Evolutionary conservation across 2,113 vertebrate species (phyloP).

Genomic region (Psilopsiagon aymara): DNA sequence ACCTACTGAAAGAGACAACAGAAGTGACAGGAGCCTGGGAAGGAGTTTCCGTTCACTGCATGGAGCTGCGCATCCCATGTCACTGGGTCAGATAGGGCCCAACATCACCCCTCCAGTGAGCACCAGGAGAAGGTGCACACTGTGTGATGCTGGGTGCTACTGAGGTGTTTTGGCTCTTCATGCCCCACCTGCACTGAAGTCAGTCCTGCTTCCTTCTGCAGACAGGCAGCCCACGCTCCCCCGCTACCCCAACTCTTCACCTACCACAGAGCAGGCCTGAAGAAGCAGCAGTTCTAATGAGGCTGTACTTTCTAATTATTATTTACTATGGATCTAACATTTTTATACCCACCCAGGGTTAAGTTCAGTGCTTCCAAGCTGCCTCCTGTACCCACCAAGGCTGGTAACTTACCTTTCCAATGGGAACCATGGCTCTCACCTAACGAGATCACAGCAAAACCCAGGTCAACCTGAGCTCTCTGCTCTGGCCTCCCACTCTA

Average conservation of each 20-base stretch:
- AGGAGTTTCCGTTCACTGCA: not conserved
- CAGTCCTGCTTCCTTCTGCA: conserved; percentile 28
- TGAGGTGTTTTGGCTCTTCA: not conserved
- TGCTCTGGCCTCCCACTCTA: not conserved
- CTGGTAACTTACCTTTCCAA: not conserved
- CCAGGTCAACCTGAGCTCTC: not conserved
- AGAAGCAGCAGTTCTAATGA: not conserved
- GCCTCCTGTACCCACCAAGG: not conserved
- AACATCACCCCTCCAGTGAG: not conserved
- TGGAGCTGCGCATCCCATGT: not conserved
- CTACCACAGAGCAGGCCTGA: accelerated
- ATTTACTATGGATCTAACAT: not conserved
- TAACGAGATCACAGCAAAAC: not conserved
- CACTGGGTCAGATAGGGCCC: not conserved
- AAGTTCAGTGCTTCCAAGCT: not conserved
- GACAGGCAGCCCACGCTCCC: not conserved
- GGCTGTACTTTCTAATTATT: not conserved
- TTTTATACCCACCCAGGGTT: not conserved
- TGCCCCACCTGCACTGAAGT: not conserved
- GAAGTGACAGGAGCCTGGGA: not conserved
- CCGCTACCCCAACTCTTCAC: not conserved
- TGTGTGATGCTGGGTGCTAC: not conserved
- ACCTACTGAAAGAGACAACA: not conserved
- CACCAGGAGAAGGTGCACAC: not conserved
- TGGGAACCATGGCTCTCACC: not conserved